Conservation (phyloP, 2,888 invertebrate genomes). For the Campopleginae sp. region DNA sequence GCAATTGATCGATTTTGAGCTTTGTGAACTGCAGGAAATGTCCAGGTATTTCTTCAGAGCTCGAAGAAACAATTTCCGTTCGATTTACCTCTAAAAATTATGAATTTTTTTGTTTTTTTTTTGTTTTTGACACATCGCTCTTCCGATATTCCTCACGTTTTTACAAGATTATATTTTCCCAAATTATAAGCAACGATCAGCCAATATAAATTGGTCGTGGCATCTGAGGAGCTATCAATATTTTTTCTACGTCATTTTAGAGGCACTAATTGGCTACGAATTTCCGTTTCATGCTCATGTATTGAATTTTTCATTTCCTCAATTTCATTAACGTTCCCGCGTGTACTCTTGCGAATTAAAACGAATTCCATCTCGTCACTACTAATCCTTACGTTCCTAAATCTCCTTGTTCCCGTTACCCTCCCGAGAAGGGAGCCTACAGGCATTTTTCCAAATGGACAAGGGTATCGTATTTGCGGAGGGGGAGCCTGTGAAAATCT, state of each 20-base stretch:
- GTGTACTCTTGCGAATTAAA: too few relatives aligned
- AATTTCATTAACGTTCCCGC: too few relatives aligned
- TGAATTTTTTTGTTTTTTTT: background rate
- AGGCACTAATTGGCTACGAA: background rate
- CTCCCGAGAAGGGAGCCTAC: too few relatives aligned
- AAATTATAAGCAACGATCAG: background rate
- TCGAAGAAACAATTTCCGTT: background rate
- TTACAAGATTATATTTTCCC: background rate
- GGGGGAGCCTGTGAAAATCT: too few relatives aligned
- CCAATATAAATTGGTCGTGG: background rate
- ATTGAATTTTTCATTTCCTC: too few relatives aligned
- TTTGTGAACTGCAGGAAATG: background rate
- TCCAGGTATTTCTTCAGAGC: background rate
- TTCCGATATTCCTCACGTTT: background rate
- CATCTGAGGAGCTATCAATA: background rate
- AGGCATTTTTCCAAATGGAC: too few relatives aligned
- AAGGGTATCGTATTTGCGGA: too few relatives aligned
- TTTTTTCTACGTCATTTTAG: background rate
- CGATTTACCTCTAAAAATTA: background rate
- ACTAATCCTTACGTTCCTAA: too few relatives aligned
- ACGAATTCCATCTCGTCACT: too few relatives aligned
- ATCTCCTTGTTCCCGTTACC: too few relatives aligned
- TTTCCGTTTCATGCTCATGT: too few relatives aligned
- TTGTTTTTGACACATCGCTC: background rate
- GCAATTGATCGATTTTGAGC: conserved; percentile 12